phyloP scores from a whole-genome alignment of 2,797 vertebrate species.

The Tangara arthus region DNA sequence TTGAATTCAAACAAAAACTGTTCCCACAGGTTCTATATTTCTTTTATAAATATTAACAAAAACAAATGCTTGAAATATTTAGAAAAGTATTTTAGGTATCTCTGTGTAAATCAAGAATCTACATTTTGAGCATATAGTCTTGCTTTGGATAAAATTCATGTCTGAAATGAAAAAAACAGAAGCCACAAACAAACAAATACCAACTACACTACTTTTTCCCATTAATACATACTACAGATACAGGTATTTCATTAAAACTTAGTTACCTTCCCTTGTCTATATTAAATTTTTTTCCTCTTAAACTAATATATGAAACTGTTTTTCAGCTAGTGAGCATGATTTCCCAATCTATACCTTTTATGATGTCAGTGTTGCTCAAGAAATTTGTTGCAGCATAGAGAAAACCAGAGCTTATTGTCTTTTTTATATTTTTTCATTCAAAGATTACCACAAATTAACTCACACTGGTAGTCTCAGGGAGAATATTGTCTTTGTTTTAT shows the following conservation, averaged over 20 bases:
- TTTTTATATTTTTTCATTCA: constrained; percentile 60
- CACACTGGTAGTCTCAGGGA: constrained; percentile 72
- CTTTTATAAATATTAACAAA: constrained; percentile 13
- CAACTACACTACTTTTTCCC: neutral
- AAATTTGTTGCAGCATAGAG: constrained; percentile 6
- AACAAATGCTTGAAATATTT: neutral
- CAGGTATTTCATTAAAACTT: constrained; percentile 2
- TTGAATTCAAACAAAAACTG: neutral
- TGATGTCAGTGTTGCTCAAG: constrained; percentile 7
- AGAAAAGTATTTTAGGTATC: neutral
- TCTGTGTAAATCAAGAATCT: neutral
- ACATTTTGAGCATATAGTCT: neutral
- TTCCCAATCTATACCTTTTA: neutral
- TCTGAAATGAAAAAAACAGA: neutral
- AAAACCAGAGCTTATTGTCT: constrained; percentile 29
- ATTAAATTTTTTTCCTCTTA: neutral
- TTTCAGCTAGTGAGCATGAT: constrained; percentile 42
- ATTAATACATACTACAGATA: neutral
- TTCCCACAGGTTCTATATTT: neutral
- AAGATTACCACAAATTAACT: constrained; percentile 65
- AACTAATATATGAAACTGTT: neutral
- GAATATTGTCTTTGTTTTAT: constrained; percentile 68
- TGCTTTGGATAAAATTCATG: constrained; percentile 10
- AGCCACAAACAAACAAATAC: neutral
- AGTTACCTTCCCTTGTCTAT: neutral